These are phyloP conservation scores for Brevimyrus niger DNA, from an alignment of 2,113 vertebrate species.

Conservation along the genomic window DNA sequence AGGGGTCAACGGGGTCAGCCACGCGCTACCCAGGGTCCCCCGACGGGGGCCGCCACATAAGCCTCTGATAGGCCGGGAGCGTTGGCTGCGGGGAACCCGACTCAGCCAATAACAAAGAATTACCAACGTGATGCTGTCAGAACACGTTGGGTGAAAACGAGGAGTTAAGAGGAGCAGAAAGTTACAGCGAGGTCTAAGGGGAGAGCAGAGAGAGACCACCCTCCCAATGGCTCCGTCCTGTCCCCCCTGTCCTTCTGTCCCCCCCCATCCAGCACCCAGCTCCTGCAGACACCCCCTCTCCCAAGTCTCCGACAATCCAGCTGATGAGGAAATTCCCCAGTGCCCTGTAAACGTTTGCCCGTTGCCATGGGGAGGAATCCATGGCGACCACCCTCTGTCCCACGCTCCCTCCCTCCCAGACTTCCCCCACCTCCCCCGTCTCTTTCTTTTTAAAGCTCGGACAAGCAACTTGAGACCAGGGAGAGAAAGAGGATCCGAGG, in stretches of 20 bases:
- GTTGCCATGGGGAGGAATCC: conserved; percentile 70
- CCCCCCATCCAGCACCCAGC: conserved; percentile 42
- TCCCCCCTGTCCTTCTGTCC: neutral
- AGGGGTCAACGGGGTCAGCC: neutral
- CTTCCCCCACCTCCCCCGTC: neutral
- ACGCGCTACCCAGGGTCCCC: neutral
- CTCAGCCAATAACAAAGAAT: neutral
- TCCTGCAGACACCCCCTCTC: conserved; percentile 48
- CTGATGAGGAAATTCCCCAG: conserved; percentile 75
- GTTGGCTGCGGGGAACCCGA: neutral
- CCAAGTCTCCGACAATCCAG: conserved; percentile 67
- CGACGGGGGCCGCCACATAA: neutral
- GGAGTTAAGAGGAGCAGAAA: neutral
- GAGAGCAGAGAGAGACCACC: neutral
- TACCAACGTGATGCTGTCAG: neutral
- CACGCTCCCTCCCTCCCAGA: conserved; percentile 22
- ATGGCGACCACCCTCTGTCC: conserved; percentile 58
- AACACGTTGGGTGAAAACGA: neutral
- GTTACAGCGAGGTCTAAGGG: neutral
- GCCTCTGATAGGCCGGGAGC: neutral
- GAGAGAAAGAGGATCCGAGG: conserved; percentile 36
- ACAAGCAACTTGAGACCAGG: conserved; percentile 60
- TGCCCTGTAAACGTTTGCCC: conserved; percentile 73
- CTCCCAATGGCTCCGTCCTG: neutral
- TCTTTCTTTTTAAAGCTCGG: conserved; percentile 47